Evolutionary conservation across 1,140 invertebrate species (phyloP).

Genomic region (Drosophila nebulosa): DNA sequence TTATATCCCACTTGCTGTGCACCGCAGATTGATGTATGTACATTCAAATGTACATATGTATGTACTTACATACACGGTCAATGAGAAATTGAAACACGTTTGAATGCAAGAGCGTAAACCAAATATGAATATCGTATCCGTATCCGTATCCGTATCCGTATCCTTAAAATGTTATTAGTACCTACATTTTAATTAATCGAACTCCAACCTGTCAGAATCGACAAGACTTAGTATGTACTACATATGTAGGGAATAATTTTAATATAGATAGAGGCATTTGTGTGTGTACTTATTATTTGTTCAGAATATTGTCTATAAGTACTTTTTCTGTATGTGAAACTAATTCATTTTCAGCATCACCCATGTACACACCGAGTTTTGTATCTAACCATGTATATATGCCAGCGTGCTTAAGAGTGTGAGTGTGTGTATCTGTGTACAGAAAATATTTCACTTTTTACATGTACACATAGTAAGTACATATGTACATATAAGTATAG

Average conservation of each 20-base stretch:
- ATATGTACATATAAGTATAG: too few relatives aligned
- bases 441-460: not conserved
- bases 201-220: not conserved
- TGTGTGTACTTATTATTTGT: not conserved
- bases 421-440: not conserved
- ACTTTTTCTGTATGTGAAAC: not conserved
- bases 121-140: slow-evolving; percentile 73
- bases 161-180: not conserved
- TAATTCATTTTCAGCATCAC: not conserved
- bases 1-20: slow-evolving; percentile 67
- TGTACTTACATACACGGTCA: slow-evolving; percentile 44
- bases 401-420: not conserved
- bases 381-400: not conserved
- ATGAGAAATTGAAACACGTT: slow-evolving; percentile 81
- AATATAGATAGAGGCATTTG: not conserved
- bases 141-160: slow-evolving; percentile 22
- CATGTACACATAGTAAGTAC: slow-evolving; percentile 1
- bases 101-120: slow-evolving; percentile 68
- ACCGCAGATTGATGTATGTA: slow-evolving; percentile 36
- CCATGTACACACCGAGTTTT: not conserved
- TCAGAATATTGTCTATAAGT: not conserved
- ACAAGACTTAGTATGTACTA: not conserved
- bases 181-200: not conserved
- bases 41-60: not conserved
- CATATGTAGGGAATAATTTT: not conserved